Percentiles rank a stretch among this genome's conserved stretches.
These are phyloP conservation scores for Protonibea diacanthus DNA, from an alignment of 2,797 vertebrate genomes.

Conservation along the genomic window DNA sequence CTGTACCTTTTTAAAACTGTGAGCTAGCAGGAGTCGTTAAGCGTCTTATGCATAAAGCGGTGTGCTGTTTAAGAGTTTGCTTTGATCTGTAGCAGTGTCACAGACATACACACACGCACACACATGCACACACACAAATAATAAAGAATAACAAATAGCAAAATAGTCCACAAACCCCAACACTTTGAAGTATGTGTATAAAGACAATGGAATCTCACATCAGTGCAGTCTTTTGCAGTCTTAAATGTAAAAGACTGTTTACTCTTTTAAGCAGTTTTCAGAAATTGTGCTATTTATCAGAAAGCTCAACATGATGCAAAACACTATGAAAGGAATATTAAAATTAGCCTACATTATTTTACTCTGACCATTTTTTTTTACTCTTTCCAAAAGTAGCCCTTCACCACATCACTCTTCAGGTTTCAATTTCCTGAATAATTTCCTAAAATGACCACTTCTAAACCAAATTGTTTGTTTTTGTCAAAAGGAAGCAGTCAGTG, in stretches of 20 bases:
- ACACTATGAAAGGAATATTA: constrained; percentile 34
- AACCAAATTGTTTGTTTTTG: neutral
- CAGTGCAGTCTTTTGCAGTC: constrained; percentile 32
- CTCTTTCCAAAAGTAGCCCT: neutral
- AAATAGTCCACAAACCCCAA: constrained; percentile 44
- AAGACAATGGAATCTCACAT: constrained; percentile 60
- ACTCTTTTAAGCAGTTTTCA: constrained; percentile 36
- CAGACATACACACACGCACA: neutral
- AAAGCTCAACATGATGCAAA: constrained; percentile 29
- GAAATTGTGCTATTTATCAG: constrained; percentile 26
- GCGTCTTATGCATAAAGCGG: constrained; percentile 66
- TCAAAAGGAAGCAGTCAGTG: neutral
- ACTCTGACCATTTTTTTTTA: neutral
- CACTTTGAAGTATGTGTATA: constrained; percentile 63
- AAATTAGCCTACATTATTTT: neutral
- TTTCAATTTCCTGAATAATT: constrained; percentile 2
- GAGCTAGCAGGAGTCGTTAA: constrained; percentile 55
- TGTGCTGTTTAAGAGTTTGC: constrained; percentile 66
- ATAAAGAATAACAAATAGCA: constrained; percentile 44
- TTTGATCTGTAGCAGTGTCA: constrained; percentile 68
- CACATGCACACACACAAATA: constrained; percentile 24
- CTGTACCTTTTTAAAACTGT: constrained; percentile 38
- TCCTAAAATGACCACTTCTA: constrained; percentile 10
- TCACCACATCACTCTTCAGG: constrained; percentile 5
- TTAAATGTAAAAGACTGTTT: constrained; percentile 51